Conservation (phyloP, 2,797 vertebrate genomes). For the Tiaroga cobitis region DNA sequence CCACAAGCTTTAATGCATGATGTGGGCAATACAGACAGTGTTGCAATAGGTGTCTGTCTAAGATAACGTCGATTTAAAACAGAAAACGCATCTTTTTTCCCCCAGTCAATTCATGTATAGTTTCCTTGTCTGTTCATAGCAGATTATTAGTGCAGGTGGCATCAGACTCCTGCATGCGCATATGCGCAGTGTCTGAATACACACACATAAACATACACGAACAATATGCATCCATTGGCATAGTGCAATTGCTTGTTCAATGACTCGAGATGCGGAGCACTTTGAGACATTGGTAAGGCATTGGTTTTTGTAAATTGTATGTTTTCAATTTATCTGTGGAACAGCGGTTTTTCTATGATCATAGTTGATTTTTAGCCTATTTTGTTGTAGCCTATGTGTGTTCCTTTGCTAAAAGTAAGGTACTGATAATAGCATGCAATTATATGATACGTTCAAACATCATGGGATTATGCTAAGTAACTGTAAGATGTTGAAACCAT, state of each 20-base stretch:
- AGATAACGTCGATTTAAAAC: not conserved
- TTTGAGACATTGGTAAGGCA: not conserved
- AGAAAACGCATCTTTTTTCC: not conserved
- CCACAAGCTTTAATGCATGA: constrained; percentile 3
- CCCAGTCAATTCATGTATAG: not conserved
- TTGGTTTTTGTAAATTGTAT: not conserved
- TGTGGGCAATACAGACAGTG: not conserved
- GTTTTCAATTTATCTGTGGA: not conserved
- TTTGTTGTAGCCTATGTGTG: not conserved
- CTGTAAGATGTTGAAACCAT: not conserved
- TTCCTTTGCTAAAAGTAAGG: not conserved
- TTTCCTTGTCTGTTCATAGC: not conserved
- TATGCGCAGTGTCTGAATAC: constrained; percentile 37
- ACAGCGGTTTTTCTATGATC: not conserved
- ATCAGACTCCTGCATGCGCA: constrained; percentile 24
- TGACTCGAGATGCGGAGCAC: not conserved
- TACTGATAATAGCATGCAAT: not conserved
- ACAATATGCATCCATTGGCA: constrained; percentile 1
- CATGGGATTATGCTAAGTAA: not conserved
- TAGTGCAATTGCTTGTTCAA: constrained; percentile 22
- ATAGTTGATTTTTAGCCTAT: not conserved
- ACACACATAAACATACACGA: constrained; percentile 11
- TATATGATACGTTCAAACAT: not conserved
- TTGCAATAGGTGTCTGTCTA: not conserved
- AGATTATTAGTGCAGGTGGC: constrained; percentile 6